Percentiles rank a stretch among this genome's conserved stretches.
These are phyloP conservation scores for Coregonus clupeaformis DNA, from an alignment of 2,113 vertebrate genomes.

Conservation along the genomic window DNA sequence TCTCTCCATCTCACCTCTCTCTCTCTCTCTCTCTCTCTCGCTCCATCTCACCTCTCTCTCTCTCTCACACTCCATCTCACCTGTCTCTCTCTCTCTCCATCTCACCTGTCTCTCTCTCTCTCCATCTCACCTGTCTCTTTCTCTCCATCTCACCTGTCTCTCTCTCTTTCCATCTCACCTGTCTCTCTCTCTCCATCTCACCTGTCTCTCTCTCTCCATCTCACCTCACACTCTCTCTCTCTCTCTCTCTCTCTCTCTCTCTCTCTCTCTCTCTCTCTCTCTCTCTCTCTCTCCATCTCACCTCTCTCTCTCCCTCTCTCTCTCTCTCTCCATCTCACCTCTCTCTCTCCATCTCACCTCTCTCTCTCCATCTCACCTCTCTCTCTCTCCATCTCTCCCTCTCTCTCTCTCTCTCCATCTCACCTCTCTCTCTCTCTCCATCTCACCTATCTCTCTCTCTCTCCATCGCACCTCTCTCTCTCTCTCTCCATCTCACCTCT, in stretches of 20 bases:
- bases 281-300: not conserved
- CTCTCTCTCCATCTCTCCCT: not conserved
- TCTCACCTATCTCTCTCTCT: no score
- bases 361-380: not conserved
- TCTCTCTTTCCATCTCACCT: no score
- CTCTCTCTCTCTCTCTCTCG: not conserved
- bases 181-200: not conserved
- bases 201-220: not conserved
- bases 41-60: no score
- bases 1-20: not conserved
- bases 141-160: not conserved
- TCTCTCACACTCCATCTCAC: not conserved
- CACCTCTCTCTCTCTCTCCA: not conserved
- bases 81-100: not conserved
- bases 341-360: not conserved
- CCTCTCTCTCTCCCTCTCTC: not conserved
- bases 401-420: not conserved
- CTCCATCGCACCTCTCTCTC: not conserved
- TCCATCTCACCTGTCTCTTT: not conserved
- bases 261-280: not conserved
- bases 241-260: not conserved
- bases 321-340: not conserved
- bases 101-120: not conserved
- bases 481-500: not conserved
- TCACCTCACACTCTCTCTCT: not conserved